Conservation (phyloP, 2,113 vertebrate species). For the Hypanus sabinus region DNA sequence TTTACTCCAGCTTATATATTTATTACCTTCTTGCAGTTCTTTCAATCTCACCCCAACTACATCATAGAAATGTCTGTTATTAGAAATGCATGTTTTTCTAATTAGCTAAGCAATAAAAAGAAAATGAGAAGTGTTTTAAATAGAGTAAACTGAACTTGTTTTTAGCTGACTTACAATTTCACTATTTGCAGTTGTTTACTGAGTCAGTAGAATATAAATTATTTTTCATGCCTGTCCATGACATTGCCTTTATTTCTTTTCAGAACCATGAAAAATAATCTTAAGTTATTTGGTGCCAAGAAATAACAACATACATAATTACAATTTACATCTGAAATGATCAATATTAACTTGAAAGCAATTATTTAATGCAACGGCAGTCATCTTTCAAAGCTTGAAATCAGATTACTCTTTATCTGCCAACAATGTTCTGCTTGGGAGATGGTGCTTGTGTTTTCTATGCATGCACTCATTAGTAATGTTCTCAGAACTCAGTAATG, state of each 20-base stretch:
- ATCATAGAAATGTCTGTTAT: neutral
- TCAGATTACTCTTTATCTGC: neutral
- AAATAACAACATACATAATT: neutral
- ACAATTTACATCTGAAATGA: slow-evolving; percentile 26
- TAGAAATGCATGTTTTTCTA: neutral
- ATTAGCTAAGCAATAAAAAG: neutral
- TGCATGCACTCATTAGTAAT: neutral
- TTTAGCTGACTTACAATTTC: slow-evolving; percentile 18
- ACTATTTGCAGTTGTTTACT: neutral
- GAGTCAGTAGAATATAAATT: neutral
- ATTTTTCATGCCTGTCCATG: neutral
- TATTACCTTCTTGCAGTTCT: neutral
- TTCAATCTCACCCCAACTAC: neutral
- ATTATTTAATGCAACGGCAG: neutral
- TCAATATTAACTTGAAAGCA: neutral
- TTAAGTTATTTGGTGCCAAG: slow-evolving; percentile 4
- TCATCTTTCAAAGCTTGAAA: neutral
- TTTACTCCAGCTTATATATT: neutral
- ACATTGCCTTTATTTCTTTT: slow-evolving; percentile 14
- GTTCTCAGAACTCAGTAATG: neutral
- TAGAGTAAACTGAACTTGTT: slow-evolving; percentile 13
- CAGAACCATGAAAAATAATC: slow-evolving; percentile 10
- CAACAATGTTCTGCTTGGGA: neutral
- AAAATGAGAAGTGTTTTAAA: neutral
- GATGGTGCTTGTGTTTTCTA: neutral